phyloP scores from a whole-genome alignment of 2,797 vertebrate species.

The Hylomyscus alleni region DNA sequence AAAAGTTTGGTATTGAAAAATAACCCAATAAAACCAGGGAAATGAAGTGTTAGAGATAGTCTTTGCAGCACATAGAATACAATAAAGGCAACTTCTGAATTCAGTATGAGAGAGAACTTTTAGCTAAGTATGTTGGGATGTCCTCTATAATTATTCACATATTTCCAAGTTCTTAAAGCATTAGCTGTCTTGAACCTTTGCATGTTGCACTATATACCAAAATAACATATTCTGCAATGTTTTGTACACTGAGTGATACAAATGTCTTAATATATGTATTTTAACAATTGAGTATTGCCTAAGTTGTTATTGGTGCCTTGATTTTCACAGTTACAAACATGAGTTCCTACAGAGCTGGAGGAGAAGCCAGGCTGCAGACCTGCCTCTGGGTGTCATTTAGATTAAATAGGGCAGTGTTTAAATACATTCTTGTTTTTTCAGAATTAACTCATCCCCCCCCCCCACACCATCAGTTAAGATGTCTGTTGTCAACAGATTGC shows the following conservation, averaged over 20 bases:
- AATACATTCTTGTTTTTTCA: neutral
- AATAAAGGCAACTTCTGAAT: neutral
- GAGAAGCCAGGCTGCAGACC: neutral
- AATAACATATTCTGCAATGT: neutral
- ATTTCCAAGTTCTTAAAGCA: neutral
- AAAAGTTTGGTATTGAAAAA: neutral
- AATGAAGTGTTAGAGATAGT: neutral
- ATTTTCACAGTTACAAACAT: constrained; percentile 44
- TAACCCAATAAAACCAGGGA: neutral
- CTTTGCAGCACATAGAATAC: neutral
- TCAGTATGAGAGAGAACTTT: neutral
- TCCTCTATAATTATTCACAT: neutral
- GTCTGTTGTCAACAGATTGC: neutral
- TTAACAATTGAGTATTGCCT: neutral
- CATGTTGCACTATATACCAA: neutral
- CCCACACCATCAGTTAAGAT: neutral
- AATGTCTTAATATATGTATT: neutral
- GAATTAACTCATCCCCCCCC: neutral
- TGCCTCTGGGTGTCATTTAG: neutral
- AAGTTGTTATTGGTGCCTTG: neutral
- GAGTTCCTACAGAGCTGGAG: neutral
- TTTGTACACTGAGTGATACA: neutral
- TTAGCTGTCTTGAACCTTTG: neutral
- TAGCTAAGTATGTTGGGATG: neutral
- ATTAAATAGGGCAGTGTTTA: neutral